Evolutionary conservation across 2,797 vertebrate species (phyloP).

Genomic region (Avahi laniger): DNA sequence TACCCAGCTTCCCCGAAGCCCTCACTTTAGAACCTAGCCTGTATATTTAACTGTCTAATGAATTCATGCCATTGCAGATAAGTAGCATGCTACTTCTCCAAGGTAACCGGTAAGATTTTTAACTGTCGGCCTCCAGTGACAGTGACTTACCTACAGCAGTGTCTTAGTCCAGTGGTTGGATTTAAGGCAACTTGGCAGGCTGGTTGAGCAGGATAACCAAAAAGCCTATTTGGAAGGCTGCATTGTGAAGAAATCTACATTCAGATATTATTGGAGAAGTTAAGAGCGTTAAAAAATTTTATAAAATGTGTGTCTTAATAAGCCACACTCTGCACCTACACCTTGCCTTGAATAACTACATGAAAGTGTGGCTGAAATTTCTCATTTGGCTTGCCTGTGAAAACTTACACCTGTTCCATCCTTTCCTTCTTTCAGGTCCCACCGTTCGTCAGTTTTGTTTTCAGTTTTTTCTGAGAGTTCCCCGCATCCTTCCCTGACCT

Average conservation of each 20-base stretch:
- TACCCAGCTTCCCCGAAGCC: not conserved
- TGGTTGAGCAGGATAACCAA: not conserved
- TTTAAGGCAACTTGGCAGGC: not conserved
- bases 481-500: not conserved
- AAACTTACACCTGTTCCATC: not conserved
- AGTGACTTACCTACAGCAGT: not conserved
- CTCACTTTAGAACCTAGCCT: not conserved
- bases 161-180: not conserved
- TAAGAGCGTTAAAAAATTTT: conserved; percentile 31
- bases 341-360: not conserved
- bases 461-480: not conserved
- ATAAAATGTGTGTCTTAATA: not conserved
- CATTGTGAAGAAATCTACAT: not conserved
- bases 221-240: not conserved
- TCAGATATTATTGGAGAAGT: not conserved
- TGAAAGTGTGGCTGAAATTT: not conserved
- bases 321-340: not conserved
- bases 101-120: not conserved
- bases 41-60: not conserved
- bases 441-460: not conserved
- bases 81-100: not conserved
- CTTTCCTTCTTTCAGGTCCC: not conserved
- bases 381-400: not conserved
- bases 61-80: not conserved
- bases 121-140: not conserved